Percentiles rank a stretch among this genome's conserved stretches.
phyloP scores from a whole-genome alignment of 2,888 invertebrate species.

The Melanophora roralis region DNA sequence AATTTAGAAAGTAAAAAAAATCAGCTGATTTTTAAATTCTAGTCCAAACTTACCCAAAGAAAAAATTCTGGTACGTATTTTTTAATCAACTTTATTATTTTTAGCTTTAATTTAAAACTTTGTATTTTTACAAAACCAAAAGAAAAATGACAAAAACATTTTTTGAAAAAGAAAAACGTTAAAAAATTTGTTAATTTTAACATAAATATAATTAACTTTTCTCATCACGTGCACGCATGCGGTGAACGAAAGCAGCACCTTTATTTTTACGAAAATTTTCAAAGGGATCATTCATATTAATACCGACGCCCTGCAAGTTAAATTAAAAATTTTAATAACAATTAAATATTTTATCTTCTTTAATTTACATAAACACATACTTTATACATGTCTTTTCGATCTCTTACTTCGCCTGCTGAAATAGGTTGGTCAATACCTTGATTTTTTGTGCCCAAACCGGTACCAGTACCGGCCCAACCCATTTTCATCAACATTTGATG shows the following conservation, averaged over 20 bases:
- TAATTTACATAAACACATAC: too few species aligned
- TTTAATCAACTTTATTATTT: background rate
- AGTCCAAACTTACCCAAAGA: too few species aligned
- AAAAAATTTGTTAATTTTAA: constrained; percentile 20
- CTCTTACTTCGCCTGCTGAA: constrained; percentile 92
- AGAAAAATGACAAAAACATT: background rate
- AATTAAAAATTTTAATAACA: background rate
- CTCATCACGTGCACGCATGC: constrained; percentile 94
- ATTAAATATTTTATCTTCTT: background rate
- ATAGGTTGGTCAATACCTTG: constrained; percentile 98
- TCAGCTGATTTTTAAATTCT: too few species aligned
- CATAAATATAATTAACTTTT: constrained; percentile 73
- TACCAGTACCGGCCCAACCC: constrained; percentile 95
- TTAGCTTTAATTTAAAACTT: constrained; percentile 29
- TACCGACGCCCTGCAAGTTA: constrained; percentile 86
- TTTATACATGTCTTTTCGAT: constrained; percentile 94
- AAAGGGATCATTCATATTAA: constrained; percentile 95
- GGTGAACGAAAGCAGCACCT: constrained; percentile 94
- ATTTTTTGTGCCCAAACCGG: constrained; percentile 94
- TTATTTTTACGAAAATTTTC: constrained; percentile 98
- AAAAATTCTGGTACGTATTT: background rate
- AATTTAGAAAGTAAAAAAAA: too few species aligned
- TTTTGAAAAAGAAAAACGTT: background rate
- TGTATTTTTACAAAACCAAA: constrained; percentile 56
- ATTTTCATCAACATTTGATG: constrained; percentile 98